Percentiles rank a stretch among this genome's conserved stretches.
phyloP scores from a whole-genome alignment of 2,113 vertebrate genomes.

The Pseudorhombus dupliciocellatus region DNA sequence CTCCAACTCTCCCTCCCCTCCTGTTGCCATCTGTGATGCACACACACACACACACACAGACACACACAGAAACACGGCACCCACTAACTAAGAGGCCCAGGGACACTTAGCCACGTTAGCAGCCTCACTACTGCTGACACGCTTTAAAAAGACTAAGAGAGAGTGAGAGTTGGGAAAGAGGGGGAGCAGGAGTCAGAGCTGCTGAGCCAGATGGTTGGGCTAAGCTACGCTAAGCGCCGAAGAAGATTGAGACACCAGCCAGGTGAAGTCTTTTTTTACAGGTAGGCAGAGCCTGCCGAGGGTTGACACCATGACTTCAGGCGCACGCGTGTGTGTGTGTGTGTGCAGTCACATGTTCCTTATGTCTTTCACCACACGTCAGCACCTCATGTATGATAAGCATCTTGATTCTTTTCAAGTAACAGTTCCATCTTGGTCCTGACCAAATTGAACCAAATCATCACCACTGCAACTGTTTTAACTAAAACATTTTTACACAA shows the following conservation, averaged over 20 bases:
- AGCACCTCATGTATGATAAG: constrained; percentile 31
- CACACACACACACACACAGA: constrained; percentile 19
- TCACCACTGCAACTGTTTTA: too few relatives aligned
- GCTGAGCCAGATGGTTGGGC: constrained; percentile 74
- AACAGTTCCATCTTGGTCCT: not conserved
- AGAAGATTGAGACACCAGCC: constrained; percentile 70
- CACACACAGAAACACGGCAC: constrained; percentile 32
- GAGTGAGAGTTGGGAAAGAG: constrained; percentile 62
- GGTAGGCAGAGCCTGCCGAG: constrained; percentile 60
- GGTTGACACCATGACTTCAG: constrained; percentile 44
- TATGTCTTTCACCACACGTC: constrained; percentile 13
- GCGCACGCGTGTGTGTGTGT: constrained; percentile 1
- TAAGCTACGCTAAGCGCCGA: constrained; percentile 64
- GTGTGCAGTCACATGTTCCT: constrained; percentile 16
- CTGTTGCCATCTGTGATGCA: constrained; percentile 77
- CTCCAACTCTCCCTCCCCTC: constrained; percentile 68
- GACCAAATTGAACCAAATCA: not conserved
- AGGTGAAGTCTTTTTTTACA: constrained; percentile 69
- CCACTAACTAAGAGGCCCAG: constrained; percentile 64
- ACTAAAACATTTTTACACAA: too few relatives aligned
- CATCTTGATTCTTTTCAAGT: not conserved
- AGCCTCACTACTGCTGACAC: constrained; percentile 75
- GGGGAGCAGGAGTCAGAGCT: constrained; percentile 50
- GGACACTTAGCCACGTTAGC: constrained; percentile 75
- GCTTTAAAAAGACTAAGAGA: constrained; percentile 64